These are phyloP conservation scores for Mus pahari DNA, from an alignment of 2,113 vertebrate species.

Conservation along the genomic window DNA sequence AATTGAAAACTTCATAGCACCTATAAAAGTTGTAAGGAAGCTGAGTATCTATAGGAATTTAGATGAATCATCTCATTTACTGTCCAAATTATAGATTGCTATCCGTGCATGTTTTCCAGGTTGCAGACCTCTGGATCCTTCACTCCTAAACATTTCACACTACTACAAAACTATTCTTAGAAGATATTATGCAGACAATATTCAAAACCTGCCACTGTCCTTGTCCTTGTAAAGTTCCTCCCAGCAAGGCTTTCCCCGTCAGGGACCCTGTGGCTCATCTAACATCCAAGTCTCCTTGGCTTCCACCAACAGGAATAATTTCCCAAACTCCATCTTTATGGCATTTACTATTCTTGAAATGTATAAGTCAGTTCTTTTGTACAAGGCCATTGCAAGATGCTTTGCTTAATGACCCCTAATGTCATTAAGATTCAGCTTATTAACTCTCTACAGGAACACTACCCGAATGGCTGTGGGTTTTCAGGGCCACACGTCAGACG, in stretches of 20 bases:
- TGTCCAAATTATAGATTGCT: background rate
- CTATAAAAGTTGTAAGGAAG: constrained; percentile 16
- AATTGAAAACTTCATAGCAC: background rate
- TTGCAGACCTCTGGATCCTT: background rate
- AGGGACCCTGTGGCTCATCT: background rate
- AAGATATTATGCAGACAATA: background rate
- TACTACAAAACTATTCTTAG: background rate
- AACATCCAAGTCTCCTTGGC: background rate
- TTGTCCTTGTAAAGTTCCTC: background rate
- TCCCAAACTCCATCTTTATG: background rate
- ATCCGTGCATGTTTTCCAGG: background rate
- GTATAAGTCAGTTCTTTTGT: background rate
- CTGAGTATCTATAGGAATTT: background rate
- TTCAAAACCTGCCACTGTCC: background rate
- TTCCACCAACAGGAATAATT: background rate
- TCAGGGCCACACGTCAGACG: background rate
- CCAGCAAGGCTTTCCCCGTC: background rate
- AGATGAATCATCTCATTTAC: background rate
- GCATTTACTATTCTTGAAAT: constrained; percentile 31
- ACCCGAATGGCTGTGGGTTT: background rate
- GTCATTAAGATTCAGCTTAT: background rate
- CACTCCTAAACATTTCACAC: background rate
- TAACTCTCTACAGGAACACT: background rate
- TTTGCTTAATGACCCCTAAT: background rate
- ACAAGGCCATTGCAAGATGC: background rate